Base-by-base conservation (phyloP, 2,888 invertebrate genomes). In the Sussaba pulchella region DNA sequence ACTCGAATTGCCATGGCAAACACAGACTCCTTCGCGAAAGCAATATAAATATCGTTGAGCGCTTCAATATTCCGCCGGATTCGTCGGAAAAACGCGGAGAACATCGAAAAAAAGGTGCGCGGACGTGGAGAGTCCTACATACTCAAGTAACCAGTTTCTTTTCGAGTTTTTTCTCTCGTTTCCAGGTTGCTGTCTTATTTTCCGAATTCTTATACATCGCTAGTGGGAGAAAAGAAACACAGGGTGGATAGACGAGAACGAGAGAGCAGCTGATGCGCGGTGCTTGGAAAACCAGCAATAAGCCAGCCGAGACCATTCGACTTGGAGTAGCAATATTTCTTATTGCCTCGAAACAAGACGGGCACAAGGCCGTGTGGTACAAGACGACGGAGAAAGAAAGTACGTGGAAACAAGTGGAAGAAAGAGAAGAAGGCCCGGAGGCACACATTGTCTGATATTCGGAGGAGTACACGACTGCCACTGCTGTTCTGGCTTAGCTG, bases 291-390 rank as follows among this genome's bases (percentile, higher is more conserved):
- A 57, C 77, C 70, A 71, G 82, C 86, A 89, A 88, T 89, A 88
- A 88, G 83, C 85, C 83, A 61, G 71, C 76, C 82, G 85, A 84
- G 84, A 86, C 85, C 86, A 84, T 85, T 85, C 81, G 73, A 85
- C 82, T 82, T 84, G 86, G 84, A 88, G 86, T 87, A 88, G 88
- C 89, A 89, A 89, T 89, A 89, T 87, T 88, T 88, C 86, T 89
- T 86, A 87, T 85, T 85, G 87, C 84, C 84, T 73, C 78, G 81
- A 70, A 85, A 82, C 82, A 81, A 75, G 72, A 79, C 79, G 78
- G 78, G 82, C 75, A 66, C 79, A 77, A 78, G 80, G 82, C 78
- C 81, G 80, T 14, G 73, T 82, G 77, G 63, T 73, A 69, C 63
- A 52, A 57, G 50, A 69, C 64, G 63, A 57, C 43, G 63, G 64